Evolutionary conservation across 1,140 invertebrate genomes (phyloP), one percentile per base, ranked within the genome.

Genomic region (Forficula auricularia): DNA sequence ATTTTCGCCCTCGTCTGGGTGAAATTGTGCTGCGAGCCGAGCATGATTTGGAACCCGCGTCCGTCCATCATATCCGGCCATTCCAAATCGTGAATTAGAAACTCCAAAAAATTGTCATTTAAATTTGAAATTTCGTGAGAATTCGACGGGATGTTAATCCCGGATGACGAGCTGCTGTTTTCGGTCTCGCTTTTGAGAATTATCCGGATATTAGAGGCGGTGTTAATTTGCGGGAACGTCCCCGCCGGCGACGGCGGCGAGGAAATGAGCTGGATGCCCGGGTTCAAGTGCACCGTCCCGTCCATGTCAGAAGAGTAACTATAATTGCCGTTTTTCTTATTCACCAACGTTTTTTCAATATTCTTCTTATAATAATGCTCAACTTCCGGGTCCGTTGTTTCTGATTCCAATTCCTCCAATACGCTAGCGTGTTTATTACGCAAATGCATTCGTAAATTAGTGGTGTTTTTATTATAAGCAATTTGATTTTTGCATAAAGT

Each of bases 401-500:
- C 44, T 1, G 61, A 44, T 53, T 69, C 68, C 3, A 69, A 43
- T 38, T 67, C 60, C 27, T 56, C 44, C 32, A 72, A 47, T 40
- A 66, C 62, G 31, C 62, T 59, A 1, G 59, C 50, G 53, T 75
- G 72, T 18, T 72, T 71, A 47, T 72, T 72, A 56, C 72, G 70
- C 18, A 75, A 55, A 52, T 75, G 72, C 54, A 73, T 72, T 27
- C 70, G 55, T 34, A 72, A 54, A 54, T 75, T 75, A 47, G 70
- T 74, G 0, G 72, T 75, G 47, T 75, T 75, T 16, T 70, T 63
- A 48, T 74, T 74, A 31, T 75, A 75, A 3, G 70, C 67, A 38
- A 75, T 64, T 40, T 72, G 68, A 2, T 65, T 70, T 52, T 72
- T 72, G 48, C 72, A 75, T 1, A 75, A 47, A 30, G 70, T 65